Percentiles rank a stretch among this genome's conserved stretches.
Conservation (phyloP, 2,888 invertebrate species). For the Halictus quadricinctus region DNA sequence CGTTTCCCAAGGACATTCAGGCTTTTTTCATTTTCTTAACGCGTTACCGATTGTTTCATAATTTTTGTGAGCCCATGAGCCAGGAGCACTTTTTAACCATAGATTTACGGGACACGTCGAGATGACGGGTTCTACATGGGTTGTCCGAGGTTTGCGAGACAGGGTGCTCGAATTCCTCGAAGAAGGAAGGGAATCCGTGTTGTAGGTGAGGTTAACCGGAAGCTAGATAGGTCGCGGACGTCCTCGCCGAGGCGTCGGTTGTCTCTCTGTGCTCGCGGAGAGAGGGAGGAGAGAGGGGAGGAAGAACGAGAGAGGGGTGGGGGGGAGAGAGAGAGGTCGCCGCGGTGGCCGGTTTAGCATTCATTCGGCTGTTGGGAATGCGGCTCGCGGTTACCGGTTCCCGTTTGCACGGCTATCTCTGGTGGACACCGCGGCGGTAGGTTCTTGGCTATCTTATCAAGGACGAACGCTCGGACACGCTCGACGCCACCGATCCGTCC, state of each 20-base stretch:
- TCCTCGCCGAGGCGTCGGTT: conserved; percentile 49
- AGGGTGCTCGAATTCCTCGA: neutral
- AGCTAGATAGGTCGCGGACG: conserved; percentile 59
- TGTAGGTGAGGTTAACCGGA: conserved; percentile 59
- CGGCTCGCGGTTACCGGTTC: conserved; percentile 72
- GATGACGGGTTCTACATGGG: no score
- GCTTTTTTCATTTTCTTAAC: no score
- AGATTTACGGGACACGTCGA: no score
- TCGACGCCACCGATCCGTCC: conserved; percentile 61
- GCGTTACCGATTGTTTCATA: no score
- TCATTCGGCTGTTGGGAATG: conserved; percentile 66
- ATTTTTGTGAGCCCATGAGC: no score
- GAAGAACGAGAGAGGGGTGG: no score
- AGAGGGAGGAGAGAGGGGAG: neutral
- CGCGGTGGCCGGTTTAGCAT: conserved; percentile 55
- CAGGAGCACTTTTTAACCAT: no score
- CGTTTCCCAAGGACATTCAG: no score
- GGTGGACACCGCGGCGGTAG: conserved; percentile 59
- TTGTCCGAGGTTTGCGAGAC: neutral
- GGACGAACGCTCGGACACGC: conserved; percentile 69
- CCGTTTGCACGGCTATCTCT: conserved; percentile 65
- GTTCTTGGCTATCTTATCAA: conserved; percentile 72
- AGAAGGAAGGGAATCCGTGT: conserved; percentile 10
- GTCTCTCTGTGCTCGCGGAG: neutral
- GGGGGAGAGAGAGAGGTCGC: neutral